Evolutionary conservation across 2,888 invertebrate genomes (phyloP), one percentile per base, ranked within the genome.

Genomic region (Phragmatobia fuliginosa): DNA sequence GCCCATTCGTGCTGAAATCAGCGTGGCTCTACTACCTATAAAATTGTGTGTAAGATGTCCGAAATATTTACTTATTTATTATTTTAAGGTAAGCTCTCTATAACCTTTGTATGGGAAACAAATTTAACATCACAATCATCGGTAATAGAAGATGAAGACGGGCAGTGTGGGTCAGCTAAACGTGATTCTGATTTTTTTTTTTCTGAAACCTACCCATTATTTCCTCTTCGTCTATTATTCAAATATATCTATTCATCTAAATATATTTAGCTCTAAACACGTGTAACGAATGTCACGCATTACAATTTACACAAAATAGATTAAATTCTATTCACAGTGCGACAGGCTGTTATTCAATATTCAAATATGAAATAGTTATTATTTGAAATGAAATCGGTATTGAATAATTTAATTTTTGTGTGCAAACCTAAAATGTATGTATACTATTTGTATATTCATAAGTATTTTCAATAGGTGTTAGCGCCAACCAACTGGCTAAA

Each of bases 231-330:
- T 28, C 11, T 52, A 49, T 21, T 21, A 45, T 45, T 45, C 45
- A 49, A 49, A n/a, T 49, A n/a, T 21, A 45, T 11, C 11, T 56
- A 25, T 56, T 56, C 28, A 28, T 28, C 28, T 1, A 56, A 28
- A 56, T 6, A 56, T n/a, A 62, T 58, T 63, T 32, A 11, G 32
- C 38, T 25, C 59, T 62, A 70, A 70, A 66, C 61, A 63, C 66
- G 56, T 74, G 25, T 52, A 41, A 7, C 65, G 62, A 71, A 71
- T 62, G 66, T 65, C 36, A 60, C 16, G n/a, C 25, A 65, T 68
- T 76, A 68, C 74, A 70, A 59, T 63, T 74, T 66, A 65, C 70
- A 71, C 2, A 73, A 66, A 79, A 81, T 71, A 74, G 36, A 70
- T 70, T 74, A 16, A 65, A 14, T 66, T 49, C 62, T 49, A 59